Conservation (phyloP, 2,888 invertebrate genomes). For the Cheilosia impressa region DNA sequence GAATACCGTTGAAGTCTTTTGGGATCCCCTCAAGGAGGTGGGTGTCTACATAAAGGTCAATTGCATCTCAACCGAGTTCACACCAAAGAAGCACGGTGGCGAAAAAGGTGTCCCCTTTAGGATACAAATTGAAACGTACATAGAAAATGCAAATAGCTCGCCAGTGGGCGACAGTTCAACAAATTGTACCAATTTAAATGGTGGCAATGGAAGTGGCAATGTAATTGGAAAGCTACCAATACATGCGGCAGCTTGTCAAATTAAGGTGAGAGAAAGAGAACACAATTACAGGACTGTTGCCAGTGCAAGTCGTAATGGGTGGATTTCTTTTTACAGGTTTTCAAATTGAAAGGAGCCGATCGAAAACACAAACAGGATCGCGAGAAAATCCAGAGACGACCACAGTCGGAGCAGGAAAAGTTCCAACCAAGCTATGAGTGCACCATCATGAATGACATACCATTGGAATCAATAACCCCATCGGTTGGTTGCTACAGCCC, state of each 20-base stretch:
- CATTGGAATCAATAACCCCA: constrained; percentile 81
- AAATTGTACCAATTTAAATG: constrained; percentile 68
- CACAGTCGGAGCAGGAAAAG: constrained; percentile 93
- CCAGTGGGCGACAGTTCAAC: constrained; percentile 65
- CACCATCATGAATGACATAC: constrained; percentile 95
- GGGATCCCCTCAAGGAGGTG: constrained; percentile 98
- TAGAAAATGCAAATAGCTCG: constrained; percentile 80
- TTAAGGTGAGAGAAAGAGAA: constrained; percentile 90
- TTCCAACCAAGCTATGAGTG: constrained; percentile 98
- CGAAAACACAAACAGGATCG: constrained; percentile 98
- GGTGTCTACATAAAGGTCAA: constrained; percentile 98
- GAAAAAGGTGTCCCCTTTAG: constrained; percentile 99
- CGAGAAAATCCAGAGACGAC: constrained; percentile 95
- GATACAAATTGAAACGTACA: constrained; percentile 95
- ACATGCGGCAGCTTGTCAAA: constrained; percentile 97
- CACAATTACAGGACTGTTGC: not conserved
- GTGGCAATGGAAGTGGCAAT: constrained; percentile 74
- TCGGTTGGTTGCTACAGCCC: constrained; percentile 82
- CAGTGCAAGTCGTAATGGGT: not conserved
- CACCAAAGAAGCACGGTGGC: constrained; percentile 98
- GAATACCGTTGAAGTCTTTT: constrained; percentile 94
- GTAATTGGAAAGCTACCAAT: constrained; percentile 86
- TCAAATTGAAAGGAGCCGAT: constrained; percentile 97
- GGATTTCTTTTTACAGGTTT: constrained; percentile 84
- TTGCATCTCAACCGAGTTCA: constrained; percentile 99